Evolutionary conservation across 1,140 invertebrate genomes (phyloP), one percentile per base, ranked within the genome.

Genomic region (Eubasilissa regina): DNA sequence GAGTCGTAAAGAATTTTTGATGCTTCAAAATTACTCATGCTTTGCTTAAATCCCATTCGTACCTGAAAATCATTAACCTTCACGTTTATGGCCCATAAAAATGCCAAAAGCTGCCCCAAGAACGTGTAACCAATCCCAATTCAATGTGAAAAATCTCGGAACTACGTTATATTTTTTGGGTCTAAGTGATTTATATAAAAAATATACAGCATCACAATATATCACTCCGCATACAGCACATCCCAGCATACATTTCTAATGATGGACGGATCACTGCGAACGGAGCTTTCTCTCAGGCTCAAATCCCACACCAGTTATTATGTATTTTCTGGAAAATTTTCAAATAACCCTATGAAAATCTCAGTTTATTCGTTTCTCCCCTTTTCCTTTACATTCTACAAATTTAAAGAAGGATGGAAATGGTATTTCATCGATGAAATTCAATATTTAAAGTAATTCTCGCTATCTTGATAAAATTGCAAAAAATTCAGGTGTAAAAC

Each of bases 401-500:
- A 62, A 62, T 62, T 62, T 13, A 21, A 12, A 62, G 13, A 13
- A 62, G 21, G 21, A 62, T 62, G 13, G 25, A 62, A 21, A 13
- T n/a, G n/a, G 12, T 62, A 21, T 62, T 62, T 62, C 21, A 62
- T 35, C 9, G 58, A 21, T 7, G 21, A 62, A 19, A 47, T 45
- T 70, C 66, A 70, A 70, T 48, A 70, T 70, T 70, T 47, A 51
- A 48, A 9, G 66, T 19, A 70, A 70, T 25, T 64, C 25, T 64
- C 60, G n/a, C 21, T 55, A 70, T 70, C 66, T 70, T 47, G 66
- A 70, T 70, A 17, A 19, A 68, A 68, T 68, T 68, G 64, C 8
- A 7, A 68, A 70, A 70, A 48, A 19, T 21, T 21, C 44, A 48
- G 35, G 43, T 70, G 45, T 70, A 19, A n/a, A 48, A 48, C 44